phyloP scores from a whole-genome alignment of 2,888 invertebrate species.

The Boloria selene region DNA sequence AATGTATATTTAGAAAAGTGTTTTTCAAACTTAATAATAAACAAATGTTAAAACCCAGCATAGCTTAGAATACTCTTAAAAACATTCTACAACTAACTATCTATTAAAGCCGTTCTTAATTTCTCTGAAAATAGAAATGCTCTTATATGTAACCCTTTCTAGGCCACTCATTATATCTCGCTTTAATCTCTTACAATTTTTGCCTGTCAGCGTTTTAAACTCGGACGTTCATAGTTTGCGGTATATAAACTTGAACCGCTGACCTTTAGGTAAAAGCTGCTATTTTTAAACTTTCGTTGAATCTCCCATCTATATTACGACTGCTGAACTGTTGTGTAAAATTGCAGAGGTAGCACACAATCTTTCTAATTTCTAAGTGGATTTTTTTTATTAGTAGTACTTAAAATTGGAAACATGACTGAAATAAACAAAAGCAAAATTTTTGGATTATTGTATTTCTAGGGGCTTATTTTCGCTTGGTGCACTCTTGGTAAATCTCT shows the following conservation, averaged over 20 bases:
- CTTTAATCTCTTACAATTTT: constrained; percentile 14
- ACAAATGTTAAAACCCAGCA: too few relatives aligned
- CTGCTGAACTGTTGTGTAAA: not conserved
- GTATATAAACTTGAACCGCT: constrained; percentile 20
- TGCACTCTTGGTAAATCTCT: too few relatives aligned
- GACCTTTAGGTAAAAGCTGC: constrained; percentile 17
- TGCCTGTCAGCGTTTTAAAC: constrained; percentile 9
- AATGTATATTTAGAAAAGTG: too few relatives aligned
- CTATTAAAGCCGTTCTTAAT: not conserved
- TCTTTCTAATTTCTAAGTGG: too few relatives aligned
- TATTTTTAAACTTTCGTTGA: constrained; percentile 2
- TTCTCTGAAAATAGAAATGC: not conserved
- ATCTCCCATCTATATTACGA: not conserved
- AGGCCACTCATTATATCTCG: constrained; percentile 16
- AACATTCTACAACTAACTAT: too few relatives aligned
- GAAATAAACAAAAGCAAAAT: too few relatives aligned
- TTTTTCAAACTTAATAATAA: too few relatives aligned
- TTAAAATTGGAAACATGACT: too few relatives aligned
- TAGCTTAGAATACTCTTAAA: too few relatives aligned
- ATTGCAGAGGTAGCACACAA: not conserved
- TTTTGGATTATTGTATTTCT: too few relatives aligned
- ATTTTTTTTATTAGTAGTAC: too few relatives aligned
- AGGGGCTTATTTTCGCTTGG: too few relatives aligned
- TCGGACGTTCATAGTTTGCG: constrained; percentile 23
- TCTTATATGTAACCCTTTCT: constrained; percentile 3